These are phyloP conservation scores for Donacobius atricapilla DNA, from an alignment of 2,113 vertebrate species.

Conservation along the genomic window DNA sequence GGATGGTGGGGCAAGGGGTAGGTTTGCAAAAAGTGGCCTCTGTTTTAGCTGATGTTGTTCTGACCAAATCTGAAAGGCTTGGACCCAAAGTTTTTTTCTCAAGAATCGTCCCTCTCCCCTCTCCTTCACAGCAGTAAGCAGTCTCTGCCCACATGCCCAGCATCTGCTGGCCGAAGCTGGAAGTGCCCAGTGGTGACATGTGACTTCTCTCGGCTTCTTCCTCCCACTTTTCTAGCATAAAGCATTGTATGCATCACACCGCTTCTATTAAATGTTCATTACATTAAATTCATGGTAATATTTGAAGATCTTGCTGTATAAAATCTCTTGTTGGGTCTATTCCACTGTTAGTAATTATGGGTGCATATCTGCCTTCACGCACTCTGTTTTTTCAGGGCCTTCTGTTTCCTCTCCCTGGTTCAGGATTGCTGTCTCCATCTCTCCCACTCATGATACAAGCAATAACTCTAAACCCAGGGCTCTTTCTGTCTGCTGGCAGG, in stretches of 20 bases:
- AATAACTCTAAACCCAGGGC: not conserved
- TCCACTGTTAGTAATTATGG: not conserved
- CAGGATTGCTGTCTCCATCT: not conserved
- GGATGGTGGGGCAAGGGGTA: too few relatives aligned
- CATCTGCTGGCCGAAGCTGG: not conserved
- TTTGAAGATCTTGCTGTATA: not conserved
- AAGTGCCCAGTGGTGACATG: not conserved
- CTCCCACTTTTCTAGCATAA: not conserved
- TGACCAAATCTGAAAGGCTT: not conserved
- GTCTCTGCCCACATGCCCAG: not conserved
- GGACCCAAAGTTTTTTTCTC: not conserved
- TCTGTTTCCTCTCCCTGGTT: not conserved
- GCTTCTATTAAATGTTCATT: not conserved
- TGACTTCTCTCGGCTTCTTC: not conserved
- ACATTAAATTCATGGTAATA: not conserved
- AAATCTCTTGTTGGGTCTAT: not conserved
- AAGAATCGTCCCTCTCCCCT: not conserved
- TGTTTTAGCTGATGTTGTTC: not conserved
- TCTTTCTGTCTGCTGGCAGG: not conserved
- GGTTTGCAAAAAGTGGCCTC: not conserved
- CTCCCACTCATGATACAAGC: not conserved
- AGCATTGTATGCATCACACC: rapidly evolving
- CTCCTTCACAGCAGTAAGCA: not conserved
- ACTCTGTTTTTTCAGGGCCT: not conserved
- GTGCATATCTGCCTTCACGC: rapidly evolving